Evolutionary conservation across 37 sponge, comb jelly and placozoan genomes (phyloP).

Genomic region (Diacarnus erythraeanus): DNA sequence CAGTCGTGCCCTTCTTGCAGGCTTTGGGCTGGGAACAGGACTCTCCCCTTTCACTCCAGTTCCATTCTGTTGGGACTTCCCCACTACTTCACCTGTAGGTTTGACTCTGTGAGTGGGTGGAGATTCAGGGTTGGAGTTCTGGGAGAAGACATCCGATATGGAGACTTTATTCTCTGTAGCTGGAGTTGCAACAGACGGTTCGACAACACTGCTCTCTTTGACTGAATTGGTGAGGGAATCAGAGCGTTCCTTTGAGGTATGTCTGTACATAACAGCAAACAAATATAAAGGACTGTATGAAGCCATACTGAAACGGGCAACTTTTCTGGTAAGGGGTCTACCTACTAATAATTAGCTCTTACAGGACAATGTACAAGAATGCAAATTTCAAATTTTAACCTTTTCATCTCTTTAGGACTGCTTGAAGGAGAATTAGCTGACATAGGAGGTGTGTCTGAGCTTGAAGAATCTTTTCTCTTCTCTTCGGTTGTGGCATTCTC

Average conservation of each 20-base stretch:
- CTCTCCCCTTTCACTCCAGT: neutral
- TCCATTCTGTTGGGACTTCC: conserved; percentile 2
- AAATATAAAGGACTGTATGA: neutral
- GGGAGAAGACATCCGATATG: neutral
- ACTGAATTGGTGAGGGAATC: neutral
- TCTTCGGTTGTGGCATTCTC: too few relatives aligned
- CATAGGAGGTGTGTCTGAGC: neutral
- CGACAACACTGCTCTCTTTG: neutral
- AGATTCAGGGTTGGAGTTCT: neutral
- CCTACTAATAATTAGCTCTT: too few relatives aligned
- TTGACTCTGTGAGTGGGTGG: neutral
- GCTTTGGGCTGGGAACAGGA: neutral
- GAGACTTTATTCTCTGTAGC: neutral
- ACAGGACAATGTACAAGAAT: neutral
- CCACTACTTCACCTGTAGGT: neutral
- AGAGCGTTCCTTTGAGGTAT: neutral
- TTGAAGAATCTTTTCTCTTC: too few relatives aligned
- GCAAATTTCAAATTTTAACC: neutral
- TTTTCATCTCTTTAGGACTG: neutral
- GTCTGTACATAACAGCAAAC: neutral
- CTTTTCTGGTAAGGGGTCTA: too few relatives aligned
- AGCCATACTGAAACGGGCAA: too few relatives aligned
- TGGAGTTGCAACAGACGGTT: neutral
- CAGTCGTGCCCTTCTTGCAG: neutral
- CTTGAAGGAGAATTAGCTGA: neutral